Evolutionary conservation across 2,797 vertebrate species (phyloP).

Genomic region (Tragopan temminckii): DNA sequence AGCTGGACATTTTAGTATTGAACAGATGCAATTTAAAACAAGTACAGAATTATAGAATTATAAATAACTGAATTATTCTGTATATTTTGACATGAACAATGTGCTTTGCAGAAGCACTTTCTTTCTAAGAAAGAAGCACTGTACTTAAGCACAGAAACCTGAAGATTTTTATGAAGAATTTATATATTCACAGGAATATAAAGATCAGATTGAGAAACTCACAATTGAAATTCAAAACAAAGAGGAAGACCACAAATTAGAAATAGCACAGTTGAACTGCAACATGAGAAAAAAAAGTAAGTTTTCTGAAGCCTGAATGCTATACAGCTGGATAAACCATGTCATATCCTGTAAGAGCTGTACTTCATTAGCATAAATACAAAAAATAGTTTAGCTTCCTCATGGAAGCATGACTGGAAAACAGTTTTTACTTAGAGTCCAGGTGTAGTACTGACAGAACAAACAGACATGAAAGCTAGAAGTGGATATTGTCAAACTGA

Average conservation of each 20-base stretch:
- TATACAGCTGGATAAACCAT: background rate
- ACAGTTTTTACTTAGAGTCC: background rate
- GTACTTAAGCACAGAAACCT: background rate
- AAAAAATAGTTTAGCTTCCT: background rate
- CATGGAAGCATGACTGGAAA: background rate
- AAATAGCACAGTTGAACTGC: conserved; percentile 71
- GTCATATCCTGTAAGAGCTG: background rate
- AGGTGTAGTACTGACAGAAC: background rate
- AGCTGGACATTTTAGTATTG: background rate
- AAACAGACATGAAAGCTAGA: background rate
- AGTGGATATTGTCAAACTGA: background rate
- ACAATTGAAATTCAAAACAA: conserved; percentile 78
- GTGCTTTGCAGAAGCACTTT: background rate
- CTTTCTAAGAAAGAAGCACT: too few relatives aligned
- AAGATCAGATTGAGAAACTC: conserved; percentile 76
- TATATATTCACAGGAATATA: conserved; percentile 77
- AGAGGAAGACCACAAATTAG: conserved; percentile 74
- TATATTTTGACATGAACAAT: background rate
- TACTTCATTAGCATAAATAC: background rate
- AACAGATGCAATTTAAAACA: background rate
- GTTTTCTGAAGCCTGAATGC: background rate
- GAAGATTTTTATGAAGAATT: background rate
- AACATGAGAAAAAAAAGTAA: conserved; percentile 78
- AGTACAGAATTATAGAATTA: background rate
- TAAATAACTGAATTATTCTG: background rate